Base-by-base conservation (phyloP, 2,113 vertebrate genomes). In the Saccopteryx bilineata region DNA sequence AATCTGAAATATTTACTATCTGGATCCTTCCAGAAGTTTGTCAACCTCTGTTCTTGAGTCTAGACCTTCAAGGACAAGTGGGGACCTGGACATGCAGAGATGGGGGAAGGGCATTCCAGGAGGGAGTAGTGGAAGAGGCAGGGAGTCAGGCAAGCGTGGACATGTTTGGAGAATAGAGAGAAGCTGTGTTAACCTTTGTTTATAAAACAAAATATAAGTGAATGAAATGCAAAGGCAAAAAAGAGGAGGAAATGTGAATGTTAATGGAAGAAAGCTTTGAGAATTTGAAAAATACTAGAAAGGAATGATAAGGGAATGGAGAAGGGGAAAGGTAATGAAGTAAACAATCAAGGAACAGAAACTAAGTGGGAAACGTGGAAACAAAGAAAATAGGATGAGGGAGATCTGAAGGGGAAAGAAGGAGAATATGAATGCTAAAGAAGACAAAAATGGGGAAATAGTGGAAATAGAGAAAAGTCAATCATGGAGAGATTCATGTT, bases 361-460 rank as follows among this genome's bases (percentile, higher is more conserved):
- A 94, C 82, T 79, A 96, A 81, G 63, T 68, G 76, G 69, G 68
- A 94, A 93, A 71, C 7, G 1, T 81, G 15, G 50, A 46, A 93
- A 90, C 68, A 93, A 83, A 87, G 46, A 31, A 52, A 81, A 88
- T 78, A 5, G 72, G 28, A 39, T 52, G 69, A 74, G 58, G 33
- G 52, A 82, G 65, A n/a, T 28, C 78, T 39, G 65, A 48, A 28
- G 7, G 50, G 26, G n/a, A 60, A 60, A 46, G 14, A 75, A 8
- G 12, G 58, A 2, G 39, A 72, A 17, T 56, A 31, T 21, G 66
- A 84, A 79, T n/a, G 60, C 65, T 61, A 61, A 82, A 72, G 69
- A 61, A 81, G 52, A 46, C 52, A 86, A 54, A 71, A 46, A 60
- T 39, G 72, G 91, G 26, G 7, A 79, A 60, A 78, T 58, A 46